A percentile compares a stretch with the other conserved stretches of the same genome.
Evolutionary conservation across 2,888 invertebrate species (phyloP).

Genomic region (Harpalus rufipes): DNA sequence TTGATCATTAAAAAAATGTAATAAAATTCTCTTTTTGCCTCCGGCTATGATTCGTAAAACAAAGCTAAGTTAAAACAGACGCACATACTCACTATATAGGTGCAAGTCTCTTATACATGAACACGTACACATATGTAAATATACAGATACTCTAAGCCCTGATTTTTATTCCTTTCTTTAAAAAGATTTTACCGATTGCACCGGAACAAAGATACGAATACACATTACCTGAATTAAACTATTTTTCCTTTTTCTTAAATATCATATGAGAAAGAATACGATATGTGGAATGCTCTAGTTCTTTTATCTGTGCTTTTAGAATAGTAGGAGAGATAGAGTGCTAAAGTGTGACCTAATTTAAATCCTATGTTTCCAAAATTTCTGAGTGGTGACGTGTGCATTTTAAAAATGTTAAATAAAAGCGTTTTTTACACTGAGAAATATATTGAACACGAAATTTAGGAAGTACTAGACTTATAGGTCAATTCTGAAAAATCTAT

Average conservation of each 20-base stretch:
- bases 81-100: conserved; percentile 1
- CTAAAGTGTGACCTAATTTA: conserved; percentile 2
- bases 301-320: neutral
- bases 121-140: conserved; percentile 23
- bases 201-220: neutral
- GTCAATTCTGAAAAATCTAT: too few species aligned
- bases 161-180: conserved; percentile 65
- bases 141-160: conserved; percentile 55
- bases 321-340: neutral
- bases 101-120: neutral
- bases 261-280: neutral
- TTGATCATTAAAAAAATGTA: neutral
- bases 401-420: neutral
- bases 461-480: too few species aligned
- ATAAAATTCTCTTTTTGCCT: neutral
- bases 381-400: neutral
- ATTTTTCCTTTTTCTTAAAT: conserved; percentile 19
- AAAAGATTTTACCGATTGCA: conserved; percentile 42
- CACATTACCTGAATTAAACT: conserved; percentile 37
- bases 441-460: too few species aligned
- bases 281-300: neutral
- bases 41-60: conserved; percentile 7
- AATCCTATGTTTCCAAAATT: neutral
- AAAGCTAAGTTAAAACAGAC: neutral
- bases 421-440: too few species aligned